Evolutionary conservation across 2,888 invertebrate genomes (phyloP), one percentile per base, ranked within the genome.

Genomic region (Lysandra bellargus): DNA sequence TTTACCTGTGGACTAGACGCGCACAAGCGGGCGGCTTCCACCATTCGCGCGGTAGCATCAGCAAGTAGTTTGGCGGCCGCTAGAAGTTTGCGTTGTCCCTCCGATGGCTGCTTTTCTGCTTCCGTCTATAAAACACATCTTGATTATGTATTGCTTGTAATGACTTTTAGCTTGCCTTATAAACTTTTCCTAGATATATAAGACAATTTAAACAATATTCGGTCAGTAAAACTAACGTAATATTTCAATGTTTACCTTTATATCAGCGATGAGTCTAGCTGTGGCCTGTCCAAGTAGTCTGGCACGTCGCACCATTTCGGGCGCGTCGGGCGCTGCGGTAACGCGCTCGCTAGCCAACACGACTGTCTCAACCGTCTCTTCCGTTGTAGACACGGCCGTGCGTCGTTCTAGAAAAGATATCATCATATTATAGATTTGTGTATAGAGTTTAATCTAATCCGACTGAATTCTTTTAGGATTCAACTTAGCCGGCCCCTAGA

Each of bases 31-130:
- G 99, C 99, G 0, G 99, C 99, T 90, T 99, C 99, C 40, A 99
- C 99, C 97, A 99, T 97, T 83, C 97, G 96, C 0, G 99, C 98
- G 0, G 99, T 99, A 1, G 99, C 99, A 90, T 99, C 99, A 0
- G 99, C 99, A 74, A 98, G 89, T 80, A 98, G 96, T 88, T 99
- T 99, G 23, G 99, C 99, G 0, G 99, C 99, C 0, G 98, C 98
- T 75, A 99, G 91, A 78, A 99, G 92, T 80, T 98, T 96, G 82
- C 98, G 96, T 86, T 99, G 99, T n/a, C 97, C 95, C 79, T 98
- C 98, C 0, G 98, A 97, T 0, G 97, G 96, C 85, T 98, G 97
- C 64, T 96, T 96, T 86, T 99, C 99, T 0, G 99, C 99, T 88
- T 99, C 99, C 76, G 98, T 92, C 95, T 95, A 85, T 0, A 77